Evolutionary conservation across 2,888 invertebrate species (phyloP).

Genomic region (Xylota segnis): DNA sequence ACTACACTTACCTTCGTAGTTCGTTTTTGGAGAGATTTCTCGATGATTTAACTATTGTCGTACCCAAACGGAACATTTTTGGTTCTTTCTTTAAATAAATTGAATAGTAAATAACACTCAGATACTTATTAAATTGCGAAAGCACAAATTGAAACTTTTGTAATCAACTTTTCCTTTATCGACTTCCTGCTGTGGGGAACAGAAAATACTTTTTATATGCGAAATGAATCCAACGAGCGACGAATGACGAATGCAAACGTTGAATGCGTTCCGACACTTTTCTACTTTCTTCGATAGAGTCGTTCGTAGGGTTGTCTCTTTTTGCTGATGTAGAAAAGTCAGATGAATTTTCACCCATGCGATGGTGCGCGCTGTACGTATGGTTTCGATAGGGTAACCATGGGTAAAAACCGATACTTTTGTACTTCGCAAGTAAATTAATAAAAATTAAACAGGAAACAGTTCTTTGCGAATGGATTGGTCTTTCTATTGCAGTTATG

Average conservation of each 20-base stretch:
- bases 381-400: slow-evolving; percentile 1
- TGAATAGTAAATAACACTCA: slow-evolving; percentile 2
- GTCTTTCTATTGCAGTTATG: too few relatives aligned
- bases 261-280: slow-evolving; percentile 41
- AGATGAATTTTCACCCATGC: slow-evolving; percentile 10
- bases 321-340: slow-evolving; percentile 16
- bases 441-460: too few relatives aligned
- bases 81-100: slow-evolving; percentile 5
- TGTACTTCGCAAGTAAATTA: too few relatives aligned
- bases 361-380: slow-evolving; percentile 41
- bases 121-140: neutral
- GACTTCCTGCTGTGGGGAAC: slow-evolving; percentile 12
- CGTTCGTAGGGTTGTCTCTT: slow-evolving; percentile 48
- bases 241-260: slow-evolving; percentile 59
- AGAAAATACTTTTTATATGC: neutral
- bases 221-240: slow-evolving; percentile 32
- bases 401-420: neutral
- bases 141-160: neutral
- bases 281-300: slow-evolving; percentile 27
- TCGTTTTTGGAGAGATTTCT: slow-evolving; percentile 66
- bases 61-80: slow-evolving; percentile 67
- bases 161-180: neutral
- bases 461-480: too few relatives aligned
- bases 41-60: slow-evolving; percentile 57
- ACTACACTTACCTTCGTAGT: slow-evolving; percentile 63